Conservation (phyloP, 1,140 invertebrate genomes). For the Drosophila asahinai region DNA sequence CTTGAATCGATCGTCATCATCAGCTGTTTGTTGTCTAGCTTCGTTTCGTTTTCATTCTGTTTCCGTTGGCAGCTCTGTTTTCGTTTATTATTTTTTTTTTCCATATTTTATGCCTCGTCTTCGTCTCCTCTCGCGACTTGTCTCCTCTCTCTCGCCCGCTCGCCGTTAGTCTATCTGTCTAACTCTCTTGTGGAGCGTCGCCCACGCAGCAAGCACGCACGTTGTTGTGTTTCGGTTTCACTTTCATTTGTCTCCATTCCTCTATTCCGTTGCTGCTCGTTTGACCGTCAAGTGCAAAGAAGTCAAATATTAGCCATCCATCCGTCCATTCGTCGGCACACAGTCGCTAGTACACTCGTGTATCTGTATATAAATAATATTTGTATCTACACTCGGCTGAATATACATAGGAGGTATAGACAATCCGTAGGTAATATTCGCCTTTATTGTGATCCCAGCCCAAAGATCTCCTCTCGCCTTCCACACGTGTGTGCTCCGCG, state of each 20-base stretch:
- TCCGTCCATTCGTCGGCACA: slow-evolving; percentile 3
- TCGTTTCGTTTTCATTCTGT: slow-evolving; percentile 25
- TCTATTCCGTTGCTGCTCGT: slow-evolving; percentile 18
- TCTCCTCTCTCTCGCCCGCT: slow-evolving; percentile 2
- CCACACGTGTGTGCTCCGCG: neutral
- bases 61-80: slow-evolving; percentile 16
- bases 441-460: slow-evolving; percentile 3
- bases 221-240: slow-evolving; percentile 38
- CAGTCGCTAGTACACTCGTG: neutral
- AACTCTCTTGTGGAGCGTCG: slow-evolving; percentile 11
- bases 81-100: slow-evolving; percentile 42
- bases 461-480: slow-evolving; percentile 5
- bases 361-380: slow-evolving; percentile 3
- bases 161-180: neutral
- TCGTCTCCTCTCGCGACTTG: slow-evolving; percentile 2
- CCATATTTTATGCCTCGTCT: slow-evolving; percentile 4
- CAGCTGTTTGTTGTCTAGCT: slow-evolving; percentile 47
- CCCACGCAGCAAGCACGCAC: slow-evolving; percentile 62
- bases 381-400: slow-evolving; percentile 28
- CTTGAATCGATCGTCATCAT: slow-evolving; percentile 13
- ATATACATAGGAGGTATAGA: neutral
- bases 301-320: slow-evolving; percentile 65
- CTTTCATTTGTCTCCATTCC: slow-evolving; percentile 39
- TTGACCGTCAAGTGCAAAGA: slow-evolving; percentile 67
- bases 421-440: slow-evolving; percentile 14